Conservation (phyloP, 2,888 invertebrate species). For the Macaria notata region DNA sequence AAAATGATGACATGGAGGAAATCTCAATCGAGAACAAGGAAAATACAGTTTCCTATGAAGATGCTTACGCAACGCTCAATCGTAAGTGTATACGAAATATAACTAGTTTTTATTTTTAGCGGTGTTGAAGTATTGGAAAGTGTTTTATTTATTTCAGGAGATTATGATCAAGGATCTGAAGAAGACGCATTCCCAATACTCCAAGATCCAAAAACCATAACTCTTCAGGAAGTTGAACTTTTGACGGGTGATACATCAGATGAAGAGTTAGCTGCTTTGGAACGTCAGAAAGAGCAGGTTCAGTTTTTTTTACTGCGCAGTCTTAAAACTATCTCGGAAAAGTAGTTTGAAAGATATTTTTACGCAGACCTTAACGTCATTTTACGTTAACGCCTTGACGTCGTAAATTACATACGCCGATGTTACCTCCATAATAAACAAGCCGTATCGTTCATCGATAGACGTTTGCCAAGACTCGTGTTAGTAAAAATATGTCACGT, state of each 20-base stretch:
- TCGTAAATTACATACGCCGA: slow-evolving; percentile 2
- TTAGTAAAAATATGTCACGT: slow-evolving; percentile 16
- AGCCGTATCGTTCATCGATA: slow-evolving; percentile 9
- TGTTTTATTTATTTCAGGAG: slow-evolving; percentile 47
- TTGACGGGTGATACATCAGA: slow-evolving; percentile 50
- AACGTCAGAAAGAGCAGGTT: slow-evolving; percentile 20
- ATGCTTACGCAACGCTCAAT: slow-evolving; percentile 61
- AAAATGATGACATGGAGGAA: not conserved
- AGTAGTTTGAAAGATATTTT: not conserved
- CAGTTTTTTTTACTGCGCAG: not conserved
- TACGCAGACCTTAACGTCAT: slow-evolving; percentile 5
- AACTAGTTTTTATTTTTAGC: too few species aligned
- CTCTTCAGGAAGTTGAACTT: slow-evolving; percentile 66
- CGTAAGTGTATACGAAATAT: slow-evolving; percentile 47
- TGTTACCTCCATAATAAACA: slow-evolving; percentile 6
- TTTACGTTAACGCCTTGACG: not conserved
- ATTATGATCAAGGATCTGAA: slow-evolving; percentile 68
- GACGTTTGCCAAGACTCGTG: slow-evolving; percentile 7
- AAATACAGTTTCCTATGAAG: slow-evolving; percentile 50
- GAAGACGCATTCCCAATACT: slow-evolving; percentile 57
- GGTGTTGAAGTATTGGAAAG: too few species aligned
- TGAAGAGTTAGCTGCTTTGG: slow-evolving; percentile 34
- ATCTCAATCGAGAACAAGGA: slow-evolving; percentile 11
- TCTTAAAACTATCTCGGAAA: not conserved
- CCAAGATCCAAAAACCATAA: slow-evolving; percentile 61